Conservation (phyloP, 2,797 vertebrate genomes). For the Neosilurus mollespiculum region DNA sequence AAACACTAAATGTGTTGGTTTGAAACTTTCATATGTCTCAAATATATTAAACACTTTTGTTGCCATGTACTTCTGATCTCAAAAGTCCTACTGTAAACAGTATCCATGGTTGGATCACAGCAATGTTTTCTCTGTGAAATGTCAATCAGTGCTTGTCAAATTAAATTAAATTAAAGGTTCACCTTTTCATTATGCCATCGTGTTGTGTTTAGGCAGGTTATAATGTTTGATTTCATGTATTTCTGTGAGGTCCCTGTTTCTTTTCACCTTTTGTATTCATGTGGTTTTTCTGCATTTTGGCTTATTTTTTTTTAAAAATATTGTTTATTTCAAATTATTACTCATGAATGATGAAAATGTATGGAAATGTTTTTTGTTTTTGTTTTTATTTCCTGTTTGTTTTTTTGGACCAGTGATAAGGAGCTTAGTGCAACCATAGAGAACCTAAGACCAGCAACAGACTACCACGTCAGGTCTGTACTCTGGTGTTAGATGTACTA, state of each 20-base stretch:
- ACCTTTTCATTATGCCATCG: background rate
- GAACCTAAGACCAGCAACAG: constrained; percentile 92
- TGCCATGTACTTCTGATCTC: background rate
- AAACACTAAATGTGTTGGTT: background rate
- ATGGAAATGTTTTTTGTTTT: background rate
- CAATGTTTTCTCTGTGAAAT: background rate
- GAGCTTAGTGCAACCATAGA: constrained; percentile 88
- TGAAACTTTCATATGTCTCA: background rate
- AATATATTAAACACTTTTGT: background rate
- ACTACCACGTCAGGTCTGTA: constrained; percentile 88
- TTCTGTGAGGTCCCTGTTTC: background rate
- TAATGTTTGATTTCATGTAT: background rate
- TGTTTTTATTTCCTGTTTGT: background rate
- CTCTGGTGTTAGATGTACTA: background rate
- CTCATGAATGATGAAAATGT: background rate
- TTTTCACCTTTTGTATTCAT: background rate
- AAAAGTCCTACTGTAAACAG: background rate
- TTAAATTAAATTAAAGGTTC: background rate
- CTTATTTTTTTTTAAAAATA: background rate
- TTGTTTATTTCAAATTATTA: background rate
- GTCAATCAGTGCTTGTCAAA: background rate
- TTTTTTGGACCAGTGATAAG: constrained; percentile 77
- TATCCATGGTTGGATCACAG: background rate
- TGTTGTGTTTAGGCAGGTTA: background rate
- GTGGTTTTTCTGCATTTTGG: background rate